Evolutionary conservation across 2,797 vertebrate species (phyloP).

Genomic region (Tauraco hartlaubi): DNA sequence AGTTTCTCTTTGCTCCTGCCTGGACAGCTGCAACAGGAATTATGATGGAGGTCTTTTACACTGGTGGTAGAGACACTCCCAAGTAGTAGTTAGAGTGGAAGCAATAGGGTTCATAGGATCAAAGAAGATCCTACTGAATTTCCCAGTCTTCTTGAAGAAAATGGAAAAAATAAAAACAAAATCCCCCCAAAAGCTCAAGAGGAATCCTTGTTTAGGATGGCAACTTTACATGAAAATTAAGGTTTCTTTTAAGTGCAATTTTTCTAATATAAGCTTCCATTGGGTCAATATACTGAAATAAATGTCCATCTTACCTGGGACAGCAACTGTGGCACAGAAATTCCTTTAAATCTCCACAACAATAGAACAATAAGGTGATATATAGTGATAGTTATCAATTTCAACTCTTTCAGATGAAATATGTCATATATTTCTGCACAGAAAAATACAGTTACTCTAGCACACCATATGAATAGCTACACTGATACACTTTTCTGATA

Average conservation of each 20-base stretch:
- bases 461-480: background rate
- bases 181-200: no score
- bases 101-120: background rate
- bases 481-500: background rate
- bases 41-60: background rate
- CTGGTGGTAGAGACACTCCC: background rate
- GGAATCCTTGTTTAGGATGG: background rate
- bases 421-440: background rate
- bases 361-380: background rate
- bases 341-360: background rate
- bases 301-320: background rate
- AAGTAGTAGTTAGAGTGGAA: background rate
- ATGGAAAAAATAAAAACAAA: rapidly evolving
- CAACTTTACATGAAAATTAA: background rate
- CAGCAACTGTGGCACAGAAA: background rate
- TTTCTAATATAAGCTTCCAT: rapidly evolving
- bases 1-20: background rate
- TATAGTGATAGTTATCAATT: background rate
- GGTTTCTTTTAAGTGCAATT: rapidly evolving
- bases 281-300: background rate
- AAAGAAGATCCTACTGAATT: background rate
- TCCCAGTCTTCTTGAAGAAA: background rate
- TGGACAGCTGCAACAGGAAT: background rate
- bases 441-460: background rate
- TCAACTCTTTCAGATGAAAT: background rate